Conservation (phyloP, 2,113 vertebrate genomes). For the Noctilio leporinus region DNA sequence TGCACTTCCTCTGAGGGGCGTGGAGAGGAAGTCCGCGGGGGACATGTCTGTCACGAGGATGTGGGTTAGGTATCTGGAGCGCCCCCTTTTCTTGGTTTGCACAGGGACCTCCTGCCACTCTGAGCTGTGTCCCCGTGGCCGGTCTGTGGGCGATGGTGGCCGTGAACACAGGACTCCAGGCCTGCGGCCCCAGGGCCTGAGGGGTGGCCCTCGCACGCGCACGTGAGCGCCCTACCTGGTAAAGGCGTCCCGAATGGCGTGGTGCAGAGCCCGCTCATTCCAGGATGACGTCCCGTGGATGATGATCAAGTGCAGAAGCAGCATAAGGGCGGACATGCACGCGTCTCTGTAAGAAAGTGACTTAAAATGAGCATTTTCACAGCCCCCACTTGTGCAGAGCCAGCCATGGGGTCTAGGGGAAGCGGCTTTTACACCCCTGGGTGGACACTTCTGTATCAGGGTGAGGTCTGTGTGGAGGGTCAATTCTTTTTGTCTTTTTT, state of each 20-base stretch:
- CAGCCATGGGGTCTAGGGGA: background rate
- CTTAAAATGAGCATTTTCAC: background rate
- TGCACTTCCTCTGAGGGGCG: background rate
- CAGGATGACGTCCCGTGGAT: conserved; percentile 57
- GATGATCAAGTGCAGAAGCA: conserved; percentile 75
- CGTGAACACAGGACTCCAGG: too few species aligned
- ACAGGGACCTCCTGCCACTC: background rate
- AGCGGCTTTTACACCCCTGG: background rate
- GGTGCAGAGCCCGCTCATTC: conserved; percentile 74
- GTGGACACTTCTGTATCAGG: accelerated
- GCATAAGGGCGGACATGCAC: conserved; percentile 57
- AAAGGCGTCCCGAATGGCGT: conserved; percentile 75
- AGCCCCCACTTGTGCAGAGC: accelerated
- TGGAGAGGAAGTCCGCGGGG: background rate
- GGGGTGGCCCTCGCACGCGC: too few species aligned
- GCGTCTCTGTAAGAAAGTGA: conserved; percentile 72
- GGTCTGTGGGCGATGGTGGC: accelerated
- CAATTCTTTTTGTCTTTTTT: background rate
- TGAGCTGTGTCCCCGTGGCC: background rate
- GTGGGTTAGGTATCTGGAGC: accelerated
- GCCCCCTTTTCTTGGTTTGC: too few species aligned
- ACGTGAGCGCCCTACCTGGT: conserved; percentile 73
- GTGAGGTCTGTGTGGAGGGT: background rate
- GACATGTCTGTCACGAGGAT: accelerated
- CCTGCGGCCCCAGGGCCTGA: too few species aligned